Evolutionary conservation across 2,113 vertebrate genomes (phyloP).

Genomic region (Acrocephalus arundinaceus): DNA sequence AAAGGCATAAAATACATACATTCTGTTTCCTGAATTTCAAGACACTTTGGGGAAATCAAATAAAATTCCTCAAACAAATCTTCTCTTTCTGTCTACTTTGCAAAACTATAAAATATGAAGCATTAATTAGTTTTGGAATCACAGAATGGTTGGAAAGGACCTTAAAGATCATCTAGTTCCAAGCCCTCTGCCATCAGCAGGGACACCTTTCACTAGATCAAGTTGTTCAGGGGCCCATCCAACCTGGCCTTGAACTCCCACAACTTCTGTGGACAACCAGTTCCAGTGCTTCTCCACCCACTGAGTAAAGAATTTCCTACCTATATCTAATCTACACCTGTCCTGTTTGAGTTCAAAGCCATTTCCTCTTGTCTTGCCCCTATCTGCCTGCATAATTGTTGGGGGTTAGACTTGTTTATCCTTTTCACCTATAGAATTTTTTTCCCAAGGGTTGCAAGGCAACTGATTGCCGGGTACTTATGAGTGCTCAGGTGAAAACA

Average conservation of each 20-base stretch:
- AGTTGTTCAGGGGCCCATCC: background rate
- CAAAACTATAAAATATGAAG: background rate
- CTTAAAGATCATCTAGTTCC: background rate
- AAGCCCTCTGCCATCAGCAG: fast-evolving
- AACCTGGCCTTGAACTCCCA: background rate
- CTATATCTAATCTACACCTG: background rate
- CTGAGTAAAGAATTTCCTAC: background rate
- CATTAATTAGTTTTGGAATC: background rate
- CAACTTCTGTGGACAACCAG: background rate
- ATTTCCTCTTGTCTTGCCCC: background rate
- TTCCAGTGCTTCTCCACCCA: background rate
- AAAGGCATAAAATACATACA: background rate
- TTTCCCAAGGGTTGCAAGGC: too few species aligned
- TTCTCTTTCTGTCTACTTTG: background rate
- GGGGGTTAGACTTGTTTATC: too few species aligned
- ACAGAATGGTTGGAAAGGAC: background rate
- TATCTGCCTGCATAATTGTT: background rate
- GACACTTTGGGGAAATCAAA: background rate
- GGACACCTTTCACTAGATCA: background rate
- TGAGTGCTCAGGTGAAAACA: too few species aligned
- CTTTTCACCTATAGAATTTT: too few species aligned
- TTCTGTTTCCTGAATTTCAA: background rate
- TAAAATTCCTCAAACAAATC: background rate
- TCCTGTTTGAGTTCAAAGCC: background rate
- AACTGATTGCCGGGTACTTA: too few species aligned